These are phyloP conservation scores for Zaprionus nigranus DNA, from an alignment of 1,140 invertebrate genomes.

Conservation along the genomic window DNA sequence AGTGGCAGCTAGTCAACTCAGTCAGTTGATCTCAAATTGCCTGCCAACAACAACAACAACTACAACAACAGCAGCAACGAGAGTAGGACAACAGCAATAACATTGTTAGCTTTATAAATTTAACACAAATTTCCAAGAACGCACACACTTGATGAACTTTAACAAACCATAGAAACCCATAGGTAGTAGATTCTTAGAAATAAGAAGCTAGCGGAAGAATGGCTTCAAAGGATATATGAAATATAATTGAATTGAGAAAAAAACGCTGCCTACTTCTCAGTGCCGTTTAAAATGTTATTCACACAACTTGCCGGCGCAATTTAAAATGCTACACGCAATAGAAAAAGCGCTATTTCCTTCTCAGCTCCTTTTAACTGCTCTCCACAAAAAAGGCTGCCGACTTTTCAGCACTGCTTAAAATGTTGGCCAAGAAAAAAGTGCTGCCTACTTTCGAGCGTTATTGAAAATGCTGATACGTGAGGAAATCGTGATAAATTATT, in stretches of 20 bases:
- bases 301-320: constrained; percentile 18
- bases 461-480: neutral
- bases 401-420: constrained; percentile 4
- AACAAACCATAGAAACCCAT: constrained; percentile 13
- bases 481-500: neutral
- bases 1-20: constrained; percentile 21
- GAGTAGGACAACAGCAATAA: constrained; percentile 13
- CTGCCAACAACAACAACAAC: constrained; percentile 10
- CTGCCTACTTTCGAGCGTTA: neutral
- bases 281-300: constrained; percentile 15
- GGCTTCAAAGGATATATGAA: constrained; percentile 11
- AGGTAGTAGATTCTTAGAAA: neutral
- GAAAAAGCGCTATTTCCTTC: constrained; percentile 28
- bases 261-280: constrained; percentile 33
- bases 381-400: constrained; percentile 38
- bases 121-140: constrained; percentile 31
- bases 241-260: constrained; percentile 17
- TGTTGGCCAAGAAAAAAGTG: neutral
- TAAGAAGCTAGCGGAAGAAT: neutral
- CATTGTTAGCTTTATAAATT: constrained; percentile 19
- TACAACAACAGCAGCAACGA: constrained; percentile 5
- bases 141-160: constrained; percentile 20
- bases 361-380: constrained; percentile 17
- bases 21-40: constrained; percentile 49
- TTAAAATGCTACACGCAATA: neutral